A percentile compares a stretch with the other conserved stretches of the same genome.
phyloP scores from a whole-genome alignment of 2,888 invertebrate species.

The Drosophila anceps region DNA sequence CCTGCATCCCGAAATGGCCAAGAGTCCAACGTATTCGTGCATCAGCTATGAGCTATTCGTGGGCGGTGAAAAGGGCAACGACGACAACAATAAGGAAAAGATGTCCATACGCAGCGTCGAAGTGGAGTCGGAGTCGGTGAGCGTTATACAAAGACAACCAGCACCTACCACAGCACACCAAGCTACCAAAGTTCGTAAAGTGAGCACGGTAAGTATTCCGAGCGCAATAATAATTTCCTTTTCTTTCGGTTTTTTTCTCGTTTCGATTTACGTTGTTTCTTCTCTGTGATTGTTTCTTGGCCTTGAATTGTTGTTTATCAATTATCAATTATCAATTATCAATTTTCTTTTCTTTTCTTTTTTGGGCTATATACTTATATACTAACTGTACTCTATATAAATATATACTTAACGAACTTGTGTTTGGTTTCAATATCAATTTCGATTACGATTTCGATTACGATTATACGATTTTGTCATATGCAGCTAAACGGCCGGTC shows the following conservation, averaged over 20 bases:
- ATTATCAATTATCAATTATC: background rate
- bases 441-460: slow-evolving; percentile 33
- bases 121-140: slow-evolving; percentile 95
- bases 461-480: slow-evolving; percentile 44
- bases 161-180: slow-evolving; percentile 86
- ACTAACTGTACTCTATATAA: slow-evolving; percentile 25
- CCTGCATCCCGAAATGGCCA: slow-evolving; percentile 89
- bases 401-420: slow-evolving; percentile 36
- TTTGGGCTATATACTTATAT: slow-evolving; percentile 30
- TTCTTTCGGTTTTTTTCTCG: slow-evolving; percentile 31
- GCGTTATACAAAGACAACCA: slow-evolving; percentile 89
- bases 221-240: slow-evolving; percentile 72
- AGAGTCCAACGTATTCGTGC: slow-evolving; percentile 96
- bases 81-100: slow-evolving; percentile 95
- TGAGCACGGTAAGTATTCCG: slow-evolving; percentile 94
- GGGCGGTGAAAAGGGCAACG: slow-evolving; percentile 94
- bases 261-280: slow-evolving; percentile 21
- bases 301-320: slow-evolving; percentile 2
- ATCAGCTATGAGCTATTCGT: slow-evolving; percentile 97
- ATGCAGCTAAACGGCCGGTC: slow-evolving; percentile 49
- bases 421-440: slow-evolving; percentile 32
- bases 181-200: slow-evolving; percentile 92
- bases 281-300: slow-evolving; percentile 36
- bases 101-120: slow-evolving; percentile 96
- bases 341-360: slow-evolving; percentile 11